These are phyloP conservation scores for Vanessa tameamea DNA, from an alignment of 1,140 invertebrate species.

Conservation along the genomic window DNA sequence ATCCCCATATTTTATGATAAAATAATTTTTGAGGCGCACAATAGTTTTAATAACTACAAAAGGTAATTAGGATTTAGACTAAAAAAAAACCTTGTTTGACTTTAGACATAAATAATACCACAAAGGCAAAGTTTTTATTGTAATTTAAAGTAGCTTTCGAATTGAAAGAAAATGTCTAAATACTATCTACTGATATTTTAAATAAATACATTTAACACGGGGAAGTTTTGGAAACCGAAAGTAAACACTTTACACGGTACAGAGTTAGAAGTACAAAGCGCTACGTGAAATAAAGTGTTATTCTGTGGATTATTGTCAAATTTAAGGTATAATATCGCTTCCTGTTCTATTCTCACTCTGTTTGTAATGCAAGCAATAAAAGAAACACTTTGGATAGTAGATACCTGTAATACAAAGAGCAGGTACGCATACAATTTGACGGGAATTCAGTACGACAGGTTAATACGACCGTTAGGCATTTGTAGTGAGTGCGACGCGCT, in stretches of 20 bases:
- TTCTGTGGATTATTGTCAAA: constrained; percentile 36
- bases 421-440: constrained; percentile 62
- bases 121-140: too few relatives aligned
- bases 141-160: too few relatives aligned
- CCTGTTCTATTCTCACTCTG: constrained; percentile 58
- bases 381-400: constrained; percentile 43
- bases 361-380: constrained; percentile 52
- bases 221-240: constrained; percentile 27
- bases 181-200: not conserved
- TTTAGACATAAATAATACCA: too few relatives aligned
- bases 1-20: too few relatives aligned
- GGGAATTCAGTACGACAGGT: constrained; percentile 44
- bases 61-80: too few relatives aligned
- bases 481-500: constrained; percentile 60
- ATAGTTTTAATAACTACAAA: too few relatives aligned
- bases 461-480: constrained; percentile 61
- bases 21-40: too few relatives aligned
- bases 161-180: not conserved
- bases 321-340: constrained; percentile 50
- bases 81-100: too few relatives aligned
- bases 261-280: constrained; percentile 24
- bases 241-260: constrained; percentile 33
- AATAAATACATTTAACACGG: not conserved
- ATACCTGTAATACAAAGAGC: constrained; percentile 66
- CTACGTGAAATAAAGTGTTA: constrained; percentile 52